Conservation (phyloP, 2,113 vertebrate species). For the Brachypteracias leptosomus region DNA sequence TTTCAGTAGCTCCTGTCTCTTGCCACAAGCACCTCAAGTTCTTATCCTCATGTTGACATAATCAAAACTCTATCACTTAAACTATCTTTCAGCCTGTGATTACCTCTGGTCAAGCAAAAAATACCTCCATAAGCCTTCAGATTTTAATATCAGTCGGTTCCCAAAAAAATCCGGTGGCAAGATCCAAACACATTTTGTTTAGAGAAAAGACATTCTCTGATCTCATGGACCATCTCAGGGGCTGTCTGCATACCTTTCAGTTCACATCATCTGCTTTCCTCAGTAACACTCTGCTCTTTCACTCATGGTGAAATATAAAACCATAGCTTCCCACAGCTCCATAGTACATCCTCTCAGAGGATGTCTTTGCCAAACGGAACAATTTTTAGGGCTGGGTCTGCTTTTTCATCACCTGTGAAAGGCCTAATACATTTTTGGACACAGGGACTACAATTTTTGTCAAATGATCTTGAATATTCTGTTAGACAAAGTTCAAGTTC, state of each 20-base stretch:
- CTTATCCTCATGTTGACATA: background rate
- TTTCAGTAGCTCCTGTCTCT: background rate
- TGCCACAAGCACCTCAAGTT: background rate
- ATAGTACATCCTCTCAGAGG: background rate
- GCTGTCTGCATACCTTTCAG: background rate
- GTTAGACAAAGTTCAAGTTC: background rate
- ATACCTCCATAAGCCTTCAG: background rate
- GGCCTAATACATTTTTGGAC: background rate
- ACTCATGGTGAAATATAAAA: background rate
- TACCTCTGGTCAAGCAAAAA: background rate
- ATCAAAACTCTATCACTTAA: background rate
- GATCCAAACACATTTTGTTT: background rate
- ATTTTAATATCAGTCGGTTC: background rate
- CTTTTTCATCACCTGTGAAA: background rate
- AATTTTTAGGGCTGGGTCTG: background rate
- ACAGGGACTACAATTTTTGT: background rate
- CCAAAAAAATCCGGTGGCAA: background rate
- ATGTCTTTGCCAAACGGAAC: background rate
- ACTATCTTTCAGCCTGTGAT: background rate
- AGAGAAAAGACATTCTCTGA: background rate
- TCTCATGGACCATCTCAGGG: background rate
- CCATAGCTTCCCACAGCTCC: background rate
- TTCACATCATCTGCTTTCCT: constrained; percentile 12
- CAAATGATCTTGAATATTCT: background rate
- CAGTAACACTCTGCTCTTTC: background rate